Evolutionary conservation across 2,888 invertebrate genomes (phyloP), one percentile per base, ranked within the genome.

Genomic region (Oxycera nigricornis): DNA sequence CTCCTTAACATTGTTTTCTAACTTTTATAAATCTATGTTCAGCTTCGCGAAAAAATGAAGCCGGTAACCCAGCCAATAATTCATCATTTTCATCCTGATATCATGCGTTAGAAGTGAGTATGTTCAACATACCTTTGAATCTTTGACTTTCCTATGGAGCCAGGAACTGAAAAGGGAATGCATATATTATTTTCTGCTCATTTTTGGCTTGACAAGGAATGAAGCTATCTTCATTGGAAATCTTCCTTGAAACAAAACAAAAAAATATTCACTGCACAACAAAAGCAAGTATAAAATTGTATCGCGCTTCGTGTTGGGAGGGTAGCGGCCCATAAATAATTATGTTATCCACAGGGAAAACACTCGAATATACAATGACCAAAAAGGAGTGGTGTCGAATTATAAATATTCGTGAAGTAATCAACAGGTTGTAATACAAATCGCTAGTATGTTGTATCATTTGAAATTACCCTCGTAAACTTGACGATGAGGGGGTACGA

Each of bases 361-460:
- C 30, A 61, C 61, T 30, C 61, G 17, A 61, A 61, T 31, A 3
- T 17, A 31, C 31, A 3, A n/a, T 31, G 31, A 46, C 46, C 11
- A 24, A 41, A 28, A 68, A 46, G 67, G 67, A 68, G 67, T 68
- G 67, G 67, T 67, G 20, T 46, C 24, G 14, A 68, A 50, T 46
- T 9, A 61, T 68, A 26, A n/a, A 46, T 39, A 39, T 68, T 39
- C 28, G 46, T 46, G 28, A 68, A 68, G 35, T 68, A 68, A 68
- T 68, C 67, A 68, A 68, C 67, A 68, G 67, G 67, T 68, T 68
- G 67, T 68, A 46, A 68, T n/a, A 41, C 1, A 28, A 28, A 17
- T 68, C 31, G 6, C 11, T n/a, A 55, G 31, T 30, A 17, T 61
- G 61, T 61, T 61, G n/a, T 11, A 14, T 22, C 57, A 14, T 14